Percentiles rank a stretch among this genome's conserved stretches.
Conservation (phyloP, 2,888 invertebrate species). For the Metallyticus violacea region DNA sequence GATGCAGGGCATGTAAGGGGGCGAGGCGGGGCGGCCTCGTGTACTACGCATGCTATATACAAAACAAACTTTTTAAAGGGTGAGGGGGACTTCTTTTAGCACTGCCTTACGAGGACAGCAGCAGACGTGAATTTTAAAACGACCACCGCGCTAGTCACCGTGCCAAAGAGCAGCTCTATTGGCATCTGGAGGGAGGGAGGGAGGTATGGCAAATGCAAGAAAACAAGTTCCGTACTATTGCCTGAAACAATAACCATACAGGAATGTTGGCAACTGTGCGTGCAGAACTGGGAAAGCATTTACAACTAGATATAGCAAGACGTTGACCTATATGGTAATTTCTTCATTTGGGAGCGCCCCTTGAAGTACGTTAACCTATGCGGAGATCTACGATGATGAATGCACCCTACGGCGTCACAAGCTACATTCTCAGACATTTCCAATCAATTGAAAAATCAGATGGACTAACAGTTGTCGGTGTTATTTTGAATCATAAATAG, state of each 20-base stretch:
- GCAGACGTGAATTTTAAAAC: constrained; percentile 1
- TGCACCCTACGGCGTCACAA: too few species aligned
- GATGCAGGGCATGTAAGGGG: background rate
- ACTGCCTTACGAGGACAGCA: background rate
- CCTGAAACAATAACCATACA: background rate
- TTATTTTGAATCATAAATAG: too few species aligned
- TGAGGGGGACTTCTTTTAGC: background rate
- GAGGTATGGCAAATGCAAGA: background rate
- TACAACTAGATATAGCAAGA: too few species aligned
- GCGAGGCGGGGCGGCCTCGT: background rate
- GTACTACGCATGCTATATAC: background rate
- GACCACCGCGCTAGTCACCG: background rate
- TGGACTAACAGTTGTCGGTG: too few species aligned
- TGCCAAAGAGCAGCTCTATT: background rate
- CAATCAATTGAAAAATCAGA: too few species aligned
- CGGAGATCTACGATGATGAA: too few species aligned
- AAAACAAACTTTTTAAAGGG: background rate
- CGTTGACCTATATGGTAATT: too few species aligned
- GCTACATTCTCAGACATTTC: too few species aligned
- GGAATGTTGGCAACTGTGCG: too few species aligned
- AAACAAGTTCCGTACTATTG: background rate
- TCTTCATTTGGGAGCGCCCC: too few species aligned
- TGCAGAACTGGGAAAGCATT: too few species aligned
- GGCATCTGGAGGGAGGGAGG: background rate
- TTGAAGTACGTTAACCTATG: too few species aligned